A percentile compares a stretch with the other conserved stretches of the same genome.
These are phyloP conservation scores for Aromia moschata DNA, from an alignment of 2,888 invertebrate species.

Conservation along the genomic window DNA sequence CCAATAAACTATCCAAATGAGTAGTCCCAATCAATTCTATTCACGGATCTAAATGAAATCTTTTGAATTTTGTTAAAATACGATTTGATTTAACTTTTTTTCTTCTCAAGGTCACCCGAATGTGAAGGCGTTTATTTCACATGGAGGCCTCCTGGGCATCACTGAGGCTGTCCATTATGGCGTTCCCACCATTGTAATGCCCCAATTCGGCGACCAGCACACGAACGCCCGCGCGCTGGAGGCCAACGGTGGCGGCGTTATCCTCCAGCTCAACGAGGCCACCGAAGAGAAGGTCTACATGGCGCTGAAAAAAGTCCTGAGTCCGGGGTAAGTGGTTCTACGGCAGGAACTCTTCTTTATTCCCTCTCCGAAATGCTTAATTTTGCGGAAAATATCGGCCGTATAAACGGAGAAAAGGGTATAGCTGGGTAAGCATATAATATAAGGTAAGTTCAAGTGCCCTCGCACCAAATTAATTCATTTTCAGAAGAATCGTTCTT, in stretches of 20 bases:
- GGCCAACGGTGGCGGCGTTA: conserved; percentile 69
- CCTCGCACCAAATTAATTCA: too few relatives aligned
- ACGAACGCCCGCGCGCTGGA: conserved; percentile 71
- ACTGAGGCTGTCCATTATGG: conserved; percentile 75
- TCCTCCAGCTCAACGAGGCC: conserved; percentile 68
- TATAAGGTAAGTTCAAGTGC: too few relatives aligned
- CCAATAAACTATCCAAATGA: too few relatives aligned
- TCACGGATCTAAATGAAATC: too few relatives aligned
- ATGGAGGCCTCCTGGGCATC: conserved; percentile 74
- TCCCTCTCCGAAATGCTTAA: conserved; percentile 16
- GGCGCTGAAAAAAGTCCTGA: conserved; percentile 68
- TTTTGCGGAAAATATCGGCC: conserved; percentile 22
- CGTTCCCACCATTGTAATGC: conserved; percentile 73
- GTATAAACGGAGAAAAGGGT: too few relatives aligned
- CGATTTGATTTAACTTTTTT: neutral
- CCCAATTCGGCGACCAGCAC: conserved; percentile 77
- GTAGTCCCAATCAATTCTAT: too few relatives aligned
- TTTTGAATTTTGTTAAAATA: too few relatives aligned
- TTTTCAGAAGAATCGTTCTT: too few relatives aligned
- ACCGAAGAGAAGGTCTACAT: conserved; percentile 67
- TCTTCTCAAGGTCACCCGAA: conserved; percentile 70
- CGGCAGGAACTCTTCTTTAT: conserved; percentile 19
- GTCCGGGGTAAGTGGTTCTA: conserved; percentile 65
- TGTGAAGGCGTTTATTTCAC: conserved; percentile 73
- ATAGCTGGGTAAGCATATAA: too few relatives aligned